These are phyloP conservation scores for Ariolimax columbianus DNA, from an alignment of 2,888 invertebrate genomes.

Conservation along the genomic window DNA sequence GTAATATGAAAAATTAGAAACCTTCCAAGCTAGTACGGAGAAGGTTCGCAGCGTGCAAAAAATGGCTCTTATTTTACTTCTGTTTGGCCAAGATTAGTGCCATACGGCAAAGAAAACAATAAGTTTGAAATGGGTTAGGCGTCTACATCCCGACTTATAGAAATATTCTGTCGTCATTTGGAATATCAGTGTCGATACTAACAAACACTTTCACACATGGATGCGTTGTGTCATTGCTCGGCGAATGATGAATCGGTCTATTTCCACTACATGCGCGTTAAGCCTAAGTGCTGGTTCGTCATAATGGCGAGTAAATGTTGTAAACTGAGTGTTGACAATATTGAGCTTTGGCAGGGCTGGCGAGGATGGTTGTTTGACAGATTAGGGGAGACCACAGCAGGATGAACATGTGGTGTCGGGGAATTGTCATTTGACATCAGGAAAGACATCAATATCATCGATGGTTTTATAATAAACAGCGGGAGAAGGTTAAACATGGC, in stretches of 20 bases:
- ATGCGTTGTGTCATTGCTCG: neutral
- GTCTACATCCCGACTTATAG: neutral
- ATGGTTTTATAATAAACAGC: neutral
- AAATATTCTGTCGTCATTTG: neutral
- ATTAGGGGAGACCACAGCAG: neutral
- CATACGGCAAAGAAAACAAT: conserved; percentile 12
- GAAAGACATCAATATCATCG: neutral
- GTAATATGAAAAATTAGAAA: neutral
- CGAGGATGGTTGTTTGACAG: neutral
- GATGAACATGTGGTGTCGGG: neutral
- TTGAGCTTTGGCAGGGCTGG: neutral
- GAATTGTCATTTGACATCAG: neutral
- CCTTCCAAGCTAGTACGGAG: neutral
- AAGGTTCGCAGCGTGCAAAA: neutral
- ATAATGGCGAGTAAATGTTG: neutral
- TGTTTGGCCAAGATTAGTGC: conserved; percentile 31
- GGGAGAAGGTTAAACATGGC: neutral
- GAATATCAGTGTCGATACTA: neutral
- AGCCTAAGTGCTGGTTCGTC: neutral
- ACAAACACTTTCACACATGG: conserved; percentile 20
- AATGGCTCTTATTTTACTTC: neutral
- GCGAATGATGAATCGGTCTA: conserved; percentile 21
- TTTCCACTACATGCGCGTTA: conserved; percentile 14
- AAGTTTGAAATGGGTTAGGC: conserved; percentile 6
- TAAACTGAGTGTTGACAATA: conserved; percentile 13